Evolutionary conservation across 2,888 invertebrate species (phyloP), one percentile per base, ranked within the genome.

Genomic region (Busseola fusca): DNA sequence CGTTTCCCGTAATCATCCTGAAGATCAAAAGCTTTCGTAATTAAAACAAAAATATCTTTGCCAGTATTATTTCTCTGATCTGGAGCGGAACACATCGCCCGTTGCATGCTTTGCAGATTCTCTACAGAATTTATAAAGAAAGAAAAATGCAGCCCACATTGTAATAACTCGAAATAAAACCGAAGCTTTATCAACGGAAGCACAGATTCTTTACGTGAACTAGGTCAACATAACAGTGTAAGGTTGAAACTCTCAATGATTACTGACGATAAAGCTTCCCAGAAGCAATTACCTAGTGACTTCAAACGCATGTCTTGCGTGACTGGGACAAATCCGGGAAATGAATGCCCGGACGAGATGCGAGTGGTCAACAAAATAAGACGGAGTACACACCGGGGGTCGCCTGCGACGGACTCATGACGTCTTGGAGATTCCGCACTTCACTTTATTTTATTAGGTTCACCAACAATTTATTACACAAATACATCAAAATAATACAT

Each of bases 221-320:
- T 59, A 64, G 72, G 79, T 80, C 76, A 79, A 59, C 72, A 79
- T 66, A 79, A 79, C 69, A 76, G 12, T 57, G 59, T 66, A 30
- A 57, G 59, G 63, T 66, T 37, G 25, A 59, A 68, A 77, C 50
- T 64, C 67, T 69, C 67, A 76, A 65, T 77, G 73, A 79, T 76
- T 80, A 42, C 30, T 40, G 52, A 60, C 34, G 81, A 64, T 62
- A 80, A 73, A 72, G 37, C 66, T 60, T 37, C 16, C 58, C n/a
- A 30, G 69, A 65, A 74, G 56, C 60, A 52, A 73, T 81, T 69
- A 52, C 18, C 34, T n/a, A 65, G 58, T 56, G 37, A 40, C 60
- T 73, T 67, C 64, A 77, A 76, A 67, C 59, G 45, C 50, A 48
- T 58, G 64, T 65, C 67, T 58, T 73, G 50, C 60, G 34, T 64